Base-by-base conservation (phyloP, 1,140 invertebrate genomes). In the Aphaenogaster ashmeadi region DNA sequence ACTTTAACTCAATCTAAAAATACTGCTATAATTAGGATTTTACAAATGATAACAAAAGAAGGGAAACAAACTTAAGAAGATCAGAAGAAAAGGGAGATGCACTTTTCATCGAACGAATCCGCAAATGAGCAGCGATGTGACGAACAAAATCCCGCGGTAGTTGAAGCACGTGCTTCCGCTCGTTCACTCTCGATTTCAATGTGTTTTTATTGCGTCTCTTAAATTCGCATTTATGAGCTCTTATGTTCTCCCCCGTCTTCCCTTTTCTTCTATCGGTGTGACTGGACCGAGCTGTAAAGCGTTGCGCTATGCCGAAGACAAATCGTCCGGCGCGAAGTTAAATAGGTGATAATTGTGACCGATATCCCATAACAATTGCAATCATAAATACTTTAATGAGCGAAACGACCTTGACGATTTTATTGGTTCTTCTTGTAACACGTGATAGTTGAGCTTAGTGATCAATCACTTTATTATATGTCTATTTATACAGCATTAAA, bases 151-250 rank as follows among this genome's bases (percentile, higher is more conserved):
- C 81, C 52, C 62, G 60, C 47, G 56, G 72, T 44, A 72, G 77
- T 85, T 83, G 88, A 41, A 86, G 92, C 93, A 93, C 93, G 93
- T 93, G 93, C 91, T 93, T 87, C 91, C 92, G 90, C 92, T 94
- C 93, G 91, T 95, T 95, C 94, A 95, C 94, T 95, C 95, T 95
- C 95, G 93, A 95, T 95, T 95, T 95, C 94, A 95, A 94, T 94
- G 95, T 95, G 94, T 95, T 95, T 95, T 95, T 95, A 95, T 95
- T 95, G 93, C 95, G 94, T 94, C 95, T 95, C 94, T 95, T 95
- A 95, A 95, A 95, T 95, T 95, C 95, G 93, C 95, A 95, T 95
- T 95, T 95, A 95, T 95, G 95, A 95, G 94, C 95, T 95, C 95
- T 95, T 95, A 95, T 95, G 94, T 92, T 93, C 91, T 92, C 88